A percentile compares a stretch with the other conserved stretches of the same genome.
phyloP scores from a whole-genome alignment of 2,888 invertebrate genomes.

The Hedychridium roseum region DNA sequence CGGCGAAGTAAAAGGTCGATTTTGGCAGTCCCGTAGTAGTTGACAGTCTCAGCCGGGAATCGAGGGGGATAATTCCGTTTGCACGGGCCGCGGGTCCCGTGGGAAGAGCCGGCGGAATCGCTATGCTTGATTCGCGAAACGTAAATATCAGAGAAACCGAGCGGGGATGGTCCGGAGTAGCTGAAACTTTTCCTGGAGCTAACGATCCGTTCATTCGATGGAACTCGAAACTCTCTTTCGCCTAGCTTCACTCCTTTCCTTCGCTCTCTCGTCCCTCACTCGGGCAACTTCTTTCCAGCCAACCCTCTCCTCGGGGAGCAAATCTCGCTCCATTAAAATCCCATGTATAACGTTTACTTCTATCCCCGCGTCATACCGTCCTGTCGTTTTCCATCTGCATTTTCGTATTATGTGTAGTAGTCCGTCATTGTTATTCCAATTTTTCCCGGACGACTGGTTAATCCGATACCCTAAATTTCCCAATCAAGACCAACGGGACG shows the following conservation, averaged over 20 bases:
- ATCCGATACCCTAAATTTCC: no score
- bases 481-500: no score
- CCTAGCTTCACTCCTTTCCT: neutral
- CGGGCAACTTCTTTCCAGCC: neutral
- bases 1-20: no score
- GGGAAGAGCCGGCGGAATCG: slow-evolving; percentile 16
- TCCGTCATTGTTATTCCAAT: no score
- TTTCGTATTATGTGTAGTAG: no score
- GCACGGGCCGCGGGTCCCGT: slow-evolving; percentile 1
- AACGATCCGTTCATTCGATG: slow-evolving; percentile 32
- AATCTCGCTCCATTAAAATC: no score
- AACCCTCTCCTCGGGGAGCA: neutral
- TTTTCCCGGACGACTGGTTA: no score
- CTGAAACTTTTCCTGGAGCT: slow-evolving; percentile 34
- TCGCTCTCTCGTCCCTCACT: neutral
- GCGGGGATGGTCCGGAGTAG: slow-evolving; percentile 15
- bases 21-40: no score
- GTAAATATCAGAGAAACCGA: slow-evolving; percentile 19
- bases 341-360: no score
- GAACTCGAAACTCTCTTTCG: slow-evolving; percentile 11
- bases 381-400: no score
- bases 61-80: slow-evolving; percentile 24
- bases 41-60: slow-evolving; percentile 7
- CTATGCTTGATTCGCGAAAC: slow-evolving; percentile 12
- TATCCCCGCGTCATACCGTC: no score